Conservation (phyloP, 2,797 vertebrate species). For the Coluber constrictor region DNA sequence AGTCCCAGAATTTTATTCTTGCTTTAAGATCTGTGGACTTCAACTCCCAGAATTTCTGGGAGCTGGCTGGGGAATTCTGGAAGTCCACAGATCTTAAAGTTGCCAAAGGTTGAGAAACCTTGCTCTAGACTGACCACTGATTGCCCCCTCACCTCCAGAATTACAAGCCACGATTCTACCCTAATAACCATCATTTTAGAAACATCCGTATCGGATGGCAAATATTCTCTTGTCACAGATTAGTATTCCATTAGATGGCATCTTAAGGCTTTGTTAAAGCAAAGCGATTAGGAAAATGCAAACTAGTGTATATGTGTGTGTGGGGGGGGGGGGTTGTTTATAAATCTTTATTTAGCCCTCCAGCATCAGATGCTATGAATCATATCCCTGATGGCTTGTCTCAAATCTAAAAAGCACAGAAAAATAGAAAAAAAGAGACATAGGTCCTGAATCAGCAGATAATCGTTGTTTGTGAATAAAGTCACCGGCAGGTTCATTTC, state of each 20-base stretch:
- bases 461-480: not conserved
- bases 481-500: constrained; percentile 17
- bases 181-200: too few relatives aligned
- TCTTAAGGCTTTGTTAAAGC: not conserved
- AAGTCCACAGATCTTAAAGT: too few relatives aligned
- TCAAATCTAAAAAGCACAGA: not conserved
- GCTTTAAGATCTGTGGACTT: too few relatives aligned
- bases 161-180: not conserved
- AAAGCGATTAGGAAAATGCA: constrained; percentile 6
- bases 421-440: not conserved
- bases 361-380: not conserved
- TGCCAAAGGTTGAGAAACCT: not conserved
- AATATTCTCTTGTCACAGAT: not conserved
- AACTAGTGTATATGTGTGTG: not conserved
- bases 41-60: too few relatives aligned
- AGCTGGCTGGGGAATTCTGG: too few relatives aligned
- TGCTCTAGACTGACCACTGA: not conserved
- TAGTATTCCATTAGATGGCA: constrained; percentile 25
- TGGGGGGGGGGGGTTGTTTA: not conserved
- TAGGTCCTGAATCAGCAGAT: not conserved
- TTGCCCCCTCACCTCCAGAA: not conserved
- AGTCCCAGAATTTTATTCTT: too few relatives aligned
- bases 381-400: not conserved
- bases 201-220: not conserved
- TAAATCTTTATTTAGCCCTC: constrained; percentile 2